Base-by-base conservation (phyloP, 2,113 vertebrate genomes). In the Hemiprocne comata region DNA sequence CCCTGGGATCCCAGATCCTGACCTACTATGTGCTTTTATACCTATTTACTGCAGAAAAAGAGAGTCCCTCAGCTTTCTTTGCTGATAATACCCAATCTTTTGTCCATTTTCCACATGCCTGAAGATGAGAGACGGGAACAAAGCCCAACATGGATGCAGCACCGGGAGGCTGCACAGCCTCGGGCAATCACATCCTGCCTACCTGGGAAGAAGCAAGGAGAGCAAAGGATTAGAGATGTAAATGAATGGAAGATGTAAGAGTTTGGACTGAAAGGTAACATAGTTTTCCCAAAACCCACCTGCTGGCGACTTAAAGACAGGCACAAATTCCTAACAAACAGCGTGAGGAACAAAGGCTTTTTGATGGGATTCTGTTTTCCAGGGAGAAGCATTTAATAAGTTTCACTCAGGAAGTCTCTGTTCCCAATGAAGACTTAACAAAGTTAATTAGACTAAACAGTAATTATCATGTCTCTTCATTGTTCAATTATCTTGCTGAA, bases 401-500 rank as follows among this genome's bases (percentile, higher is more conserved):
- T 97, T 98, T 97, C 95, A 97, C 95, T 97, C 97, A 97, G 98
- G 96, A 98, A 98, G 97, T 97, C 97, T 98, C 97, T 97, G 98
- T 97, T 98, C 97, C 98, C 98, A 98, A 97, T 98, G 97, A 98
- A 98, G 98, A 97, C 97, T 98, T 98, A 98, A 98, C 97, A 96
- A 97, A 98, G 97, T 98, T 98, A 98, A 98, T 98, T 98, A 98
- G 97, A 98, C 98, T 98, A 98, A 98, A 98, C 97, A 98, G 97
- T 97, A 98, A 98, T 98, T 98, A 98, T 97, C 86, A 10, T 98
- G 98, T 98, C 97, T 98, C 96, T 97, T 98, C 98, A 98, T 98
- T 98, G 98, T 98, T 98, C 98, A 98, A 98, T 98, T 98, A 98
- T 97, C 97, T 96, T 97, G 97, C 97, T 93, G 97, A 98, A 98